A percentile compares a stretch with the other conserved stretches of the same genome.
Evolutionary conservation across 2,888 invertebrate genomes (phyloP).

Genomic region (Drosophila mulleri): DNA sequence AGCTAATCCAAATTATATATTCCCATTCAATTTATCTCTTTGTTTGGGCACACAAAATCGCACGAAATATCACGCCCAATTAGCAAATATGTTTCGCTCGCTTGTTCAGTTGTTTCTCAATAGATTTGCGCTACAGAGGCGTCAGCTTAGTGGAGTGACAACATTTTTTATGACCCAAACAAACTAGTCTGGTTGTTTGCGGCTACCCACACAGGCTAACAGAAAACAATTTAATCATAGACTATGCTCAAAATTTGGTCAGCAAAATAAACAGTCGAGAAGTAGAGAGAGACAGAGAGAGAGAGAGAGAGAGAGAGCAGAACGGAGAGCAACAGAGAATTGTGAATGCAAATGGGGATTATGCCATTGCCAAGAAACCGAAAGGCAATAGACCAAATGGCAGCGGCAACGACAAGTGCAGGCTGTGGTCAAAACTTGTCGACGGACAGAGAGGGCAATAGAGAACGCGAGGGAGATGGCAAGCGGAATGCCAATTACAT

Average conservation of each 20-base stretch:
- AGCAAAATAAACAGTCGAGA: constrained; percentile 24
- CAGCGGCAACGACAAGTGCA: constrained; percentile 57
- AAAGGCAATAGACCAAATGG: constrained; percentile 22
- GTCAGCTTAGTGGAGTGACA: constrained; percentile 31
- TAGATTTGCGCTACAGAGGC: constrained; percentile 8
- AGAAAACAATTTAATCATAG: constrained; percentile 36
- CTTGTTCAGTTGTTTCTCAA: constrained; percentile 1
- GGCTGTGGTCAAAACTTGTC: constrained; percentile 71
- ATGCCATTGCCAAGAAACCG: constrained; percentile 66
- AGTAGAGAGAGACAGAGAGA: not conserved
- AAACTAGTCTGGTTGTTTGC: constrained; percentile 51
- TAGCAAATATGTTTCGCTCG: constrained; percentile 37
- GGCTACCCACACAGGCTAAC: constrained; percentile 34
- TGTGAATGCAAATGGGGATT: constrained; percentile 62
- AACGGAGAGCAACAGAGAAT: constrained; percentile 15
- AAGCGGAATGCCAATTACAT: constrained; percentile 66
- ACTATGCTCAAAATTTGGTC: constrained; percentile 46
- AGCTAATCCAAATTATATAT: constrained; percentile 3
- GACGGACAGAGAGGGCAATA: constrained; percentile 20
- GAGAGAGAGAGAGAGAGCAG: not conserved
- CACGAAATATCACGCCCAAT: constrained; percentile 43
- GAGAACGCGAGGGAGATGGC: constrained; percentile 1
- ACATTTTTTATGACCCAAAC: constrained; percentile 53
- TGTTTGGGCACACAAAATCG: constrained; percentile 18
- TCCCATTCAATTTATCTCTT: constrained; percentile 5